These are phyloP conservation scores for Dromococcyx pavoninus DNA, from an alignment of 2,797 vertebrate species.

Conservation along the genomic window DNA sequence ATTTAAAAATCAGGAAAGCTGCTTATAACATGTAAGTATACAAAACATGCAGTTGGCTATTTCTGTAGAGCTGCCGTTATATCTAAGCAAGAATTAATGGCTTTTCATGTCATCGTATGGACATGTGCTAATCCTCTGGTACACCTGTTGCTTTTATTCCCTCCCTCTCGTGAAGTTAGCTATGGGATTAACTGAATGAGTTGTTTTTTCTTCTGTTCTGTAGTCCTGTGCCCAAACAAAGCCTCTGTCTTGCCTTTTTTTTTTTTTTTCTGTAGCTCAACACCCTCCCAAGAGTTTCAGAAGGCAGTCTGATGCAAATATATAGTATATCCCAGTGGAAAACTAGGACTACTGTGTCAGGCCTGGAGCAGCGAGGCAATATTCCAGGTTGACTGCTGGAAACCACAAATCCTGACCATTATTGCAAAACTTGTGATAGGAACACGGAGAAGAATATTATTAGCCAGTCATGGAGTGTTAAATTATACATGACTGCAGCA, in stretches of 20 bases:
- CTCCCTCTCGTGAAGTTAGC: neutral
- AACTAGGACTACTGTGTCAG: neutral
- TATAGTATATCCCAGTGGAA: neutral
- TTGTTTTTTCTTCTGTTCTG: neutral
- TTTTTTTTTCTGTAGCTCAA: neutral
- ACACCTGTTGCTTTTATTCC: conserved; percentile 10
- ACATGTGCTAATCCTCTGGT: neutral
- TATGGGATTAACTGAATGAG: neutral
- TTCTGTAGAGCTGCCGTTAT: neutral
- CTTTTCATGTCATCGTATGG: neutral
- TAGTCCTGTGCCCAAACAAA: neutral
- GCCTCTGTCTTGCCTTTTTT: neutral
- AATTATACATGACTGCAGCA: conserved; percentile 26
- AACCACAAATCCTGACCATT: conserved; percentile 17
- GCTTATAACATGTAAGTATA: neutral
- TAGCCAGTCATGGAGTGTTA: conserved; percentile 11
- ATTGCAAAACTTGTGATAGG: conserved; percentile 17
- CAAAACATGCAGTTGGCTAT: neutral
- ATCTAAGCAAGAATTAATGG: neutral
- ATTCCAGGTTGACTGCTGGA: neutral
- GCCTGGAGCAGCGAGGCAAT: neutral
- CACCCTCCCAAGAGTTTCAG: neutral
- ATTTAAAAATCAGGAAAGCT: neutral
- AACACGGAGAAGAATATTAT: neutral
- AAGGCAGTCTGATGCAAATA: neutral